phyloP scores from a whole-genome alignment of 53 echinoderm and acorn worm genomes.

The Crossaster papposus region DNA sequence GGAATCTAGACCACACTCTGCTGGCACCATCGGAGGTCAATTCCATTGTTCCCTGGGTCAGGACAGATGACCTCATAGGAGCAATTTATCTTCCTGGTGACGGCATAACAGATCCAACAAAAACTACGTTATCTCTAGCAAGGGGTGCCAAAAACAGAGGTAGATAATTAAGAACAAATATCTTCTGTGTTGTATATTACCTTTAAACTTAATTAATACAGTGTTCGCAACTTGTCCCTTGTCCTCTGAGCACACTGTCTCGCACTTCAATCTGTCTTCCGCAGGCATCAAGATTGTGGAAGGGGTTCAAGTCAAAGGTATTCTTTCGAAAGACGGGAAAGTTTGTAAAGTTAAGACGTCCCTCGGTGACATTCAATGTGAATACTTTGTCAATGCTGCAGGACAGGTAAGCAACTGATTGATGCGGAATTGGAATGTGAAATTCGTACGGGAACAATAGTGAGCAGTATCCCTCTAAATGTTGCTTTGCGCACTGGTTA shows the following conservation, averaged over 20 bases:
- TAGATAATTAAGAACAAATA: not conserved
- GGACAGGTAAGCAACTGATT: slow-evolving; percentile 71
- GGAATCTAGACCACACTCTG: slow-evolving; percentile 24
- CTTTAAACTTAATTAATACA: too few relatives aligned
- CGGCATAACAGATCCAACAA: slow-evolving; percentile 71
- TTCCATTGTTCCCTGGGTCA: slow-evolving; percentile 74
- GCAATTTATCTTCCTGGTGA: slow-evolving; percentile 80
- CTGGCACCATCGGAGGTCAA: slow-evolving; percentile 88
- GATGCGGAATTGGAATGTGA: too few relatives aligned
- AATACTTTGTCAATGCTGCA: too few relatives aligned
- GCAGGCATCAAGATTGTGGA: slow-evolving; percentile 79
- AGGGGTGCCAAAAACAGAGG: too few relatives aligned
- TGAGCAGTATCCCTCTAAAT: not conserved
- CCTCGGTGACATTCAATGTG: too few relatives aligned
- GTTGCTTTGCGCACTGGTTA: too few relatives aligned
- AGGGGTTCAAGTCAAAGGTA: slow-evolving; percentile 65
- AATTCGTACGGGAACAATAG: too few relatives aligned
- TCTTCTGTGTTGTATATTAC: too few relatives aligned
- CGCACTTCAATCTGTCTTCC: not conserved
- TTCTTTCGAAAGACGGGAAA: slow-evolving; percentile 66
- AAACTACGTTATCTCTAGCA: slow-evolving; percentile 79
- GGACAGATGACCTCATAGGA: slow-evolving; percentile 82
- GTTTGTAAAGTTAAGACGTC: slow-evolving; percentile 76
- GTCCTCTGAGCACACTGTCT: too few relatives aligned
- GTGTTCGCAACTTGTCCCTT: too few relatives aligned